Conservation (phyloP, 2,888 invertebrate genomes). For the Melieria crassipennis region DNA sequence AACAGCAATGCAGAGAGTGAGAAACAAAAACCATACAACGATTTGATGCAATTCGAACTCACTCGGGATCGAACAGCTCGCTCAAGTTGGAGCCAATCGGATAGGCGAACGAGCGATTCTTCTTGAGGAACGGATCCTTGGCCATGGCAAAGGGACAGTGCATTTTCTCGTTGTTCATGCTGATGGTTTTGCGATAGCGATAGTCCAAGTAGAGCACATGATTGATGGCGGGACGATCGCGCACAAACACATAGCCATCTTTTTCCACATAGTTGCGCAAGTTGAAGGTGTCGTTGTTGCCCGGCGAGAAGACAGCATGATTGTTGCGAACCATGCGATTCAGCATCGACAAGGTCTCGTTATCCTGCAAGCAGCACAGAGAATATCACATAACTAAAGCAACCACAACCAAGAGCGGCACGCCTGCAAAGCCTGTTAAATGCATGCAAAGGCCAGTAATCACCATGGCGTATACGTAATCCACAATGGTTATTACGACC, state of each 20-base stretch:
- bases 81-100: constrained; percentile 71
- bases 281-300: constrained; percentile 63
- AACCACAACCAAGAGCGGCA: too few relatives aligned
- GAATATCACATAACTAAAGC: too few relatives aligned
- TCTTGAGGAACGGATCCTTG: constrained; percentile 73
- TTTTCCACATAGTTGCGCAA: constrained; percentile 66
- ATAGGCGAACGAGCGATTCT: constrained; percentile 79
- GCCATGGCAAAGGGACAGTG: constrained; percentile 83
- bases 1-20: constrained; percentile 45
- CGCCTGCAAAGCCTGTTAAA: neutral
- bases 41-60: constrained; percentile 58
- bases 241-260: constrained; percentile 71
- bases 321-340: constrained; percentile 59
- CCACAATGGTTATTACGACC: neutral
- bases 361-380: constrained; percentile 48
- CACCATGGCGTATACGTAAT: neutral
- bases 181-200: constrained; percentile 69
- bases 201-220: constrained; percentile 78
- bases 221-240: constrained; percentile 77
- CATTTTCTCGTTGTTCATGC: constrained; percentile 70
- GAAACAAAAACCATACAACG: neutral
- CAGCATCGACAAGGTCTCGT: constrained; percentile 60
- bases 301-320: constrained; percentile 59
- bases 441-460: neutral
- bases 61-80: constrained; percentile 76